Evolutionary conservation across 2,797 vertebrate species (phyloP), one percentile per base, ranked within the genome.

Genomic region (Todus mexicanus): DNA sequence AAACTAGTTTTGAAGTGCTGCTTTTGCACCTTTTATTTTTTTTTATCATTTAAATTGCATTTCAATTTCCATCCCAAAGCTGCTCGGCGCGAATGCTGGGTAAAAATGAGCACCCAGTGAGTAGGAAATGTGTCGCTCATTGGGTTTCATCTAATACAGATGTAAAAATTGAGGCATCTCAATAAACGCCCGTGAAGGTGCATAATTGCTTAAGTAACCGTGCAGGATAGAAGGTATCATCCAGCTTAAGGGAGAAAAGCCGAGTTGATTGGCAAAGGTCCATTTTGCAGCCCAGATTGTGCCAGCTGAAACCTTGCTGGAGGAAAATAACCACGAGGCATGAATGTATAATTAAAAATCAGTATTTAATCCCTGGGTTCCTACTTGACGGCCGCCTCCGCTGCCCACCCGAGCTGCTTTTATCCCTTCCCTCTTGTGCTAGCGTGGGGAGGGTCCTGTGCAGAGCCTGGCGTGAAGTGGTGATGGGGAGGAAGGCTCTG

Each of bases 361-460:
- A 29, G 45, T 18, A 22, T 75, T 89, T 72, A 64, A 84, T 45
- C 54, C 45, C 25, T 10, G 9, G 10, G 22, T 81, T 72, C 51
- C 33, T 53, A 31, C 42, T 71, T 22, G 25, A 10, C 54, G 42
- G 57, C 38, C 2, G 4, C 35, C 66, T 71, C 56, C 2, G 0
- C 22, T 82, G 5, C 27, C 51, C 66, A 45, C 43, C 38, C 35
- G 29, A 68, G 27, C 48, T 56, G 50, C 38, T 25, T 40, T 60
- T 40, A 71, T n/a, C 54, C 63, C 48, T 68, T 42, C 23, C 22
- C 27, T 40, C 6, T 12, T 27, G 53, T 7, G 12, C 51, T 65
- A 50, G 25, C 0, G 0, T 23, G 45, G n/a, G 53, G 33, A 75
- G 27, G 50, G 27, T 47, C 38, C 33, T 17, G 53, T 2, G 0